A percentile compares a stretch with the other conserved stretches of the same genome.
These are phyloP conservation scores for Noctilio leporinus DNA, from an alignment of 2,113 vertebrate genomes.

Conservation along the genomic window DNA sequence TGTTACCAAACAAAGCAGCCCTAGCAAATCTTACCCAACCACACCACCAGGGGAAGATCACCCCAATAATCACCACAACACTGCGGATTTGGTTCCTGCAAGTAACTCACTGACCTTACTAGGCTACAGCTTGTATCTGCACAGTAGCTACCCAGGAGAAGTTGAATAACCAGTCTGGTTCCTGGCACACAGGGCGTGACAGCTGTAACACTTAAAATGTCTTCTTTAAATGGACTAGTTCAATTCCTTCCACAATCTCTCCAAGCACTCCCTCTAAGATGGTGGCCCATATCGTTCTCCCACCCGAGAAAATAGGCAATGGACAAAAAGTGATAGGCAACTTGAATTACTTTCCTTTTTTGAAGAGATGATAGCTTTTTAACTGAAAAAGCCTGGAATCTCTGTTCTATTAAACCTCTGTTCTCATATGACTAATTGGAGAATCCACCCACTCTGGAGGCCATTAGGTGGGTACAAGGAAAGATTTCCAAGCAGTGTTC, in stretches of 20 bases:
- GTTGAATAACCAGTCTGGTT: constrained; percentile 21
- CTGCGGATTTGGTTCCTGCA: constrained; percentile 7
- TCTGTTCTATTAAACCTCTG: neutral
- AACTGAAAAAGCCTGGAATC: neutral
- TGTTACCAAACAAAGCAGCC: constrained; percentile 33
- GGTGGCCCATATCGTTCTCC: too few species aligned
- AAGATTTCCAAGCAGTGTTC: constrained; percentile 7
- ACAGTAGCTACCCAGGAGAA: constrained; percentile 9
- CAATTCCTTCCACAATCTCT: neutral
- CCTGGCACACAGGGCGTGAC: constrained; percentile 29
- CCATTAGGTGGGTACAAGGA: neutral
- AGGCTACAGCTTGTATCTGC: neutral
- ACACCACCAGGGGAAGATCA: neutral
- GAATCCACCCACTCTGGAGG: constrained; percentile 37
- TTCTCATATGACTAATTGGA: constrained; percentile 48
- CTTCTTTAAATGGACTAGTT: neutral
- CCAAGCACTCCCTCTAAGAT: neutral
- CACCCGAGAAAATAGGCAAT: neutral
- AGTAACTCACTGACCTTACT: constrained; percentile 39
- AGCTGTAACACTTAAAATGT: neutral
- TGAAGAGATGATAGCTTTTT: neutral
- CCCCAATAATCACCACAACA: constrained; percentile 23
- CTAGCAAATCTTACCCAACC: constrained; percentile 34
- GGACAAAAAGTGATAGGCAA: neutral
- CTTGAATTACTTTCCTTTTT: neutral